A percentile compares a stretch with the other conserved stretches of the same genome.
These are phyloP conservation scores for Calameuta filiformis DNA, from an alignment of 2,888 invertebrate genomes.

Conservation along the genomic window DNA sequence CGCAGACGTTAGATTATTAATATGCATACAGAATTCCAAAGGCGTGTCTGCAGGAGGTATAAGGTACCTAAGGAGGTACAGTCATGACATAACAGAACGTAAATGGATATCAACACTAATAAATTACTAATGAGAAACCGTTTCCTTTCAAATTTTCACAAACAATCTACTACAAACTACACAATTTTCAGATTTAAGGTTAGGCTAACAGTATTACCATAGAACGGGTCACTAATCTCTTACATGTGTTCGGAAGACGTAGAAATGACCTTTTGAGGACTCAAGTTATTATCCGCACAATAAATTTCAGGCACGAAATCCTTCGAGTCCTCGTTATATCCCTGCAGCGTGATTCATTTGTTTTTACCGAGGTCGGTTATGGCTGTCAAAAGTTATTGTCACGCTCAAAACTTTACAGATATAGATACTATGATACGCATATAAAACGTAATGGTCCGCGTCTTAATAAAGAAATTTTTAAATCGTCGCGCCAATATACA, in stretches of 20 bases:
- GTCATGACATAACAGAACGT: neutral
- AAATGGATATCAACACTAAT: neutral
- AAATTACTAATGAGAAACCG: neutral
- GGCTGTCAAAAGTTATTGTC: neutral
- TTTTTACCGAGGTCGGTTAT: neutral
- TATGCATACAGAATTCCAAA: neutral
- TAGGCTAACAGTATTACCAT: neutral
- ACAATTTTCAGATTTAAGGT: neutral
- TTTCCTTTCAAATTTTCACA: neutral
- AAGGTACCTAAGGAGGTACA: too few relatives aligned
- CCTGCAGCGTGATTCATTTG: neutral
- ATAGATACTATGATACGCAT: too few relatives aligned
- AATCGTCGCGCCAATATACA: neutral
- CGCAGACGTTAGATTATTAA: neutral
- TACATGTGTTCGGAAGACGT: neutral
- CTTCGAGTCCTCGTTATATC: neutral
- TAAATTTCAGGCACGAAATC: neutral
- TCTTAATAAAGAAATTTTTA: neutral
- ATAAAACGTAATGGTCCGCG: too few relatives aligned
- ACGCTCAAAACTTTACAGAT: neutral
- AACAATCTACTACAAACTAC: neutral
- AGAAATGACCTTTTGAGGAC: neutral
- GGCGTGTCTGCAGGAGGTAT: neutral
- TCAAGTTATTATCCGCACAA: neutral
- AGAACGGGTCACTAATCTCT: neutral